These are phyloP conservation scores for Laticauda colubrina DNA, from an alignment of 2,113 vertebrate species.

Conservation along the genomic window DNA sequence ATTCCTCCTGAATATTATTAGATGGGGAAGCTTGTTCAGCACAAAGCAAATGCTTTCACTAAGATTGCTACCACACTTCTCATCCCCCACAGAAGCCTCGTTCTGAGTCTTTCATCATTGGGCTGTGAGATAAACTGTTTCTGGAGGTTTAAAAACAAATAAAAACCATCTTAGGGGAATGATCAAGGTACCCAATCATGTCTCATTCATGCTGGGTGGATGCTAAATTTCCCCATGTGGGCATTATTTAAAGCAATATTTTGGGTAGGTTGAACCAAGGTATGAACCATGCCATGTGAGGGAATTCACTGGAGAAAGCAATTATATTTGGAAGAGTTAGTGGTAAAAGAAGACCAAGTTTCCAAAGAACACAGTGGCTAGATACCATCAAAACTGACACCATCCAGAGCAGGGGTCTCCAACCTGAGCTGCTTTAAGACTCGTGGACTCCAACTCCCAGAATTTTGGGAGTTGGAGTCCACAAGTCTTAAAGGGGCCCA, in stretches of 20 bases:
- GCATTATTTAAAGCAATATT: neutral
- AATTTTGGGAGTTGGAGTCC: too few relatives aligned
- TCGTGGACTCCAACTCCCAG: too few relatives aligned
- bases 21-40: neutral
- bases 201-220: neutral
- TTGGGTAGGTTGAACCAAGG: neutral
- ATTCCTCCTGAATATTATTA: slow-evolving; percentile 8
- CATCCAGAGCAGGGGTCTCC: neutral
- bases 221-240: neutral
- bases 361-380: neutral
- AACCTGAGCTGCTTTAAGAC: too few relatives aligned
- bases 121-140: neutral
- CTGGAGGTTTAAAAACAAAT: neutral
- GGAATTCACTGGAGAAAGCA: neutral
- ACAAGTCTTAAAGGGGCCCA: too few relatives aligned
- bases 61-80: neutral
- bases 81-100: too few relatives aligned
- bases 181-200: neutral
- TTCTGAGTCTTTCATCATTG: neutral
- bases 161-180: neutral
- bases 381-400: neutral
- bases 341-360: too few relatives aligned
- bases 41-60: slow-evolving; percentile 5
- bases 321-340: neutral
- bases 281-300: neutral